Percentiles rank a stretch among this genome's conserved stretches.
These are phyloP conservation scores for Leguminivora glycinivorella DNA, from an alignment of 1,140 invertebrate genomes.

Conservation along the genomic window DNA sequence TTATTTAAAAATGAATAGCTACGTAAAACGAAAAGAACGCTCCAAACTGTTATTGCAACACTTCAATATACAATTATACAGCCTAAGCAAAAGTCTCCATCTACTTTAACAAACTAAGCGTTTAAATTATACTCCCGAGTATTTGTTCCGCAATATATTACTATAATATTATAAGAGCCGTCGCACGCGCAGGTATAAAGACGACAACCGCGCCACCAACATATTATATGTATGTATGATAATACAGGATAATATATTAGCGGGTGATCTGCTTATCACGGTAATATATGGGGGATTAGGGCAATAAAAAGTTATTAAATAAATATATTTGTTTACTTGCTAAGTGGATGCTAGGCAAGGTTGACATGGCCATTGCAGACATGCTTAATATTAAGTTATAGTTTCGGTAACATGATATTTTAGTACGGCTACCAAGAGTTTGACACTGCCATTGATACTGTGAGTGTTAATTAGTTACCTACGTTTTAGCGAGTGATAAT, in stretches of 20 bases:
- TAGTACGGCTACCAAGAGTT: not conserved
- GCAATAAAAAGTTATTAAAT: conserved; percentile 75
- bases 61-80: not conserved
- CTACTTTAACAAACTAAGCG: conserved; percentile 8
- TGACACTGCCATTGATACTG: no score
- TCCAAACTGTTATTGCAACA: not conserved
- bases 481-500: no score
- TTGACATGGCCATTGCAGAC: not conserved
- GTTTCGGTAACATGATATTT: not conserved
- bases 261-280: conserved; percentile 65
- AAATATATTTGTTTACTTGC: conserved; percentile 72
- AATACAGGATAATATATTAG: conserved; percentile 55
- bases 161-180: conserved; percentile 4
- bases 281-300: conserved; percentile 71
- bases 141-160: conserved; percentile 25
- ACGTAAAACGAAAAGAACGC: no score
- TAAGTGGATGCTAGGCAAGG: conserved; percentile 30
- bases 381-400: not conserved
- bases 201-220: conserved; percentile 34
- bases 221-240: conserved; percentile 31
- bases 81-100: not conserved
- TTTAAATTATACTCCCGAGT: conserved; percentile 16
- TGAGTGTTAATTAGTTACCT: no score
- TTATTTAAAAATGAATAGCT: no score
- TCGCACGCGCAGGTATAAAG: conserved; percentile 32